phyloP scores from a whole-genome alignment of 2,797 vertebrate genomes.

The Jordanella pulchra region DNA sequence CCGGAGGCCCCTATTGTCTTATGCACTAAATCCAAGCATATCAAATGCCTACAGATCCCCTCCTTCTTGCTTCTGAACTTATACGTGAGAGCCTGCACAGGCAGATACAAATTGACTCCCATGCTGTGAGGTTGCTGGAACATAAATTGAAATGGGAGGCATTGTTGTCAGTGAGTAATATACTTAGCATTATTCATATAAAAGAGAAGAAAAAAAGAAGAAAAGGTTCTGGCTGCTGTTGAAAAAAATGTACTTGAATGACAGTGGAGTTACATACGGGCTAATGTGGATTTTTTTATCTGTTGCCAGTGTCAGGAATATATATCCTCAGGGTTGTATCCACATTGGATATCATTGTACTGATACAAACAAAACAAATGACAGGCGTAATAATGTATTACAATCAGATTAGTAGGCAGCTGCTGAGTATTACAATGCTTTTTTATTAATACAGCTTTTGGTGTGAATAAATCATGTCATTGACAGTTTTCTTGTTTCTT shows the following conservation, averaged over 20 bases:
- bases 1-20: constrained; percentile 73
- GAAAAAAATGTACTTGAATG: constrained; percentile 65
- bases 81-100: constrained; percentile 74
- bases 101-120: constrained; percentile 82
- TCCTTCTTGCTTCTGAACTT: constrained; percentile 61
- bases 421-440: constrained; percentile 34
- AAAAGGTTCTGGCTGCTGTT: constrained; percentile 67
- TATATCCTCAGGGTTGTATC: constrained; percentile 70
- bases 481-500: background rate
- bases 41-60: constrained; percentile 78
- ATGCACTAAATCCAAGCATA: constrained; percentile 72
- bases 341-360: constrained; percentile 70
- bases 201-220: constrained; percentile 78
- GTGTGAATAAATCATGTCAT: constrained; percentile 4
- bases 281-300: constrained; percentile 74
- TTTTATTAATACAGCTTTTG: constrained; percentile 37
- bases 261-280: constrained; percentile 75
- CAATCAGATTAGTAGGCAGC: constrained; percentile 44
- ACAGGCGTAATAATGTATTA: constrained; percentile 61
- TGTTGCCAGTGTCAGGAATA: constrained; percentile 73
- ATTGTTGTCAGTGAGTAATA: constrained; percentile 83
- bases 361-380: constrained; percentile 78
- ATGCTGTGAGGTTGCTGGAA: constrained; percentile 73
- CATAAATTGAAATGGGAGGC: constrained; percentile 80
- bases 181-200: constrained; percentile 84